A percentile compares a stretch with the other conserved stretches of the same genome.
These are phyloP conservation scores for Zonitis immaculata DNA, from an alignment of 2,888 invertebrate genomes.

Conservation along the genomic window DNA sequence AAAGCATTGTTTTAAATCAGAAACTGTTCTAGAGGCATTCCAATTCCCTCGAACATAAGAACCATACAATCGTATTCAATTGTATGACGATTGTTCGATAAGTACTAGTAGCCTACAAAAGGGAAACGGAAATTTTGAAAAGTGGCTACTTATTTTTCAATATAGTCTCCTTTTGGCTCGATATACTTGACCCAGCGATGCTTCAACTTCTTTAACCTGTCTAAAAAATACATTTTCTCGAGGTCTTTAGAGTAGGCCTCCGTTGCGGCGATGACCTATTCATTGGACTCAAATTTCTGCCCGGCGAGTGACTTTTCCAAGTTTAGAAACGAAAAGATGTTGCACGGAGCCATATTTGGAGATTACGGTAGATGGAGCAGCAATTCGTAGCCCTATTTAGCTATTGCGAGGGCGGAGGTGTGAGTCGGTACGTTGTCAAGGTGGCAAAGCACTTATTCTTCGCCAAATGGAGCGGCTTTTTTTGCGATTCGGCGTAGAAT, in stretches of 20 bases:
- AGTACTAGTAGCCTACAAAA: no score
- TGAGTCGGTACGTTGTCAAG: not conserved
- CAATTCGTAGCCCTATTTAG: no score
- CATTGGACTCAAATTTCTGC: slow-evolving; percentile 6
- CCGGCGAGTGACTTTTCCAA: slow-evolving; percentile 11
- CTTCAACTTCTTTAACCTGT: not conserved
- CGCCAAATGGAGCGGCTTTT: slow-evolving; percentile 10
- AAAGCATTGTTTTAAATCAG: no score
- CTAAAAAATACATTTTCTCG: not conserved
- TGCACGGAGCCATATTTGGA: not conserved
- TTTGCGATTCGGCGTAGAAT: slow-evolving; percentile 6
- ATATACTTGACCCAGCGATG: not conserved
- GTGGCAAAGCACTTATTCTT: slow-evolving; percentile 21
- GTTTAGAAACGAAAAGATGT: slow-evolving; percentile 5
- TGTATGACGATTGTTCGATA: no score
- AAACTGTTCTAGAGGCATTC: no score
- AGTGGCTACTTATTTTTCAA: no score
- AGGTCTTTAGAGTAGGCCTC: slow-evolving; percentile 6
- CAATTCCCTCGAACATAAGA: no score
- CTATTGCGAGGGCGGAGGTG: no score
- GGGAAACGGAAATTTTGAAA: no score
- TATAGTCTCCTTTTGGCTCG: no score
- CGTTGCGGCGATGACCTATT: slow-evolving; percentile 9
- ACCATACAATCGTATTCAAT: no score
- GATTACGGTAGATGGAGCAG: no score